phyloP scores from a whole-genome alignment of 2,113 vertebrate genomes.

The Baryphthengus martii region DNA sequence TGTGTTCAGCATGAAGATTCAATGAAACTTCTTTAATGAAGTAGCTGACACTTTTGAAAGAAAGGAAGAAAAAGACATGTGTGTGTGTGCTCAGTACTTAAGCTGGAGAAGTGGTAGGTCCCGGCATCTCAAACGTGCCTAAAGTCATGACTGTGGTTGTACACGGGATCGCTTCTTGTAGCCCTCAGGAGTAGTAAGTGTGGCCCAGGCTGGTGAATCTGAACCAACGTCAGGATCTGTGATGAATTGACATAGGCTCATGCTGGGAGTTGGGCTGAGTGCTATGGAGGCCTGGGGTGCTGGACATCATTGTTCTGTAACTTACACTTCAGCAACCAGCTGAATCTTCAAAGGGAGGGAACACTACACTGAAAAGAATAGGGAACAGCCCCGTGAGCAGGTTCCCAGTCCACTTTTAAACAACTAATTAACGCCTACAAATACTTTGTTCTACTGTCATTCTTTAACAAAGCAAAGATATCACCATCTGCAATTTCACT shows the following conservation, averaged over 20 bases:
- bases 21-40: not conserved
- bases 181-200: fast-evolving
- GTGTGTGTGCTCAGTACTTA: not conserved
- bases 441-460: not conserved
- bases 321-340: fast-evolving
- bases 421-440: not conserved
- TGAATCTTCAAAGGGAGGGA: not conserved
- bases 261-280: fast-evolving
- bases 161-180: fast-evolving
- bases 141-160: fast-evolving
- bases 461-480: not conserved
- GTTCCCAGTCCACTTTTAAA: fast-evolving
- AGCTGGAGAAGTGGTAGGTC: not conserved
- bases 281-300: fast-evolving
- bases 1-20: not conserved
- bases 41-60: not conserved
- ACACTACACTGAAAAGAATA: fast-evolving
- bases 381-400: fast-evolving
- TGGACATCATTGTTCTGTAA: not conserved
- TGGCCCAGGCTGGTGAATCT: not conserved
- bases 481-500: not conserved
- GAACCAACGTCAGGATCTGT: not conserved
- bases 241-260: fast-evolving
- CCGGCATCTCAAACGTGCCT: not conserved
- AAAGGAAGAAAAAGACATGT: fast-evolving